Conservation (phyloP, 2,888 invertebrate species). For the Atrina japonica region DNA sequence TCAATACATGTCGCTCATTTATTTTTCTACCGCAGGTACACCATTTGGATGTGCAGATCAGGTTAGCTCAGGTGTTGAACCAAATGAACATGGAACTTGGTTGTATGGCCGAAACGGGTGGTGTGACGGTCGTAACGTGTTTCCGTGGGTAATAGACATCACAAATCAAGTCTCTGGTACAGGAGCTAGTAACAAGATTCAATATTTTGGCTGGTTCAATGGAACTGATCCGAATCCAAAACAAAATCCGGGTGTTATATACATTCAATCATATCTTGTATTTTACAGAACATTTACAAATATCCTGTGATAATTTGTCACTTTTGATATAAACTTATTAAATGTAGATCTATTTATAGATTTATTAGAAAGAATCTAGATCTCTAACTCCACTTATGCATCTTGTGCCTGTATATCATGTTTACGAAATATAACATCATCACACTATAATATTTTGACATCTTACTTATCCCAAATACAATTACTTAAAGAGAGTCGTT, state of each 20-base stretch:
- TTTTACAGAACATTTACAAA: slow-evolving; percentile 49
- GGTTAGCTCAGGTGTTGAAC: slow-evolving; percentile 61
- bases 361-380: no score
- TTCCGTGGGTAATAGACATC: slow-evolving; percentile 56
- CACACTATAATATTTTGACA: no score
- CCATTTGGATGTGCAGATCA: slow-evolving; percentile 68
- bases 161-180: slow-evolving; percentile 38
- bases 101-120: slow-evolving; percentile 72
- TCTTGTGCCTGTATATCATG: no score
- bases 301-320: no score
- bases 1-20: no score
- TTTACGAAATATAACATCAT: no score
- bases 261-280: slow-evolving; percentile 61
- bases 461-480: no score
- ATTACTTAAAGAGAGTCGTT: no score
- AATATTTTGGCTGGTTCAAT: slow-evolving; percentile 64
- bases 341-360: no score
- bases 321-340: no score
- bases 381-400: no score
- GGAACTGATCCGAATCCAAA: slow-evolving; percentile 65
- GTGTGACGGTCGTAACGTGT: slow-evolving; percentile 69
- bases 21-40: slow-evolving; percentile 56
- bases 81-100: slow-evolving; percentile 75
- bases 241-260: slow-evolving; percentile 63
- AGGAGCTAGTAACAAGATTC: slow-evolving; percentile 44